Evolutionary conservation across 37 sponge, comb jelly and placozoan genomes (phyloP), one percentile per base, ranked within the genome.

Genomic region (Cliona cf. orientalis): DNA sequence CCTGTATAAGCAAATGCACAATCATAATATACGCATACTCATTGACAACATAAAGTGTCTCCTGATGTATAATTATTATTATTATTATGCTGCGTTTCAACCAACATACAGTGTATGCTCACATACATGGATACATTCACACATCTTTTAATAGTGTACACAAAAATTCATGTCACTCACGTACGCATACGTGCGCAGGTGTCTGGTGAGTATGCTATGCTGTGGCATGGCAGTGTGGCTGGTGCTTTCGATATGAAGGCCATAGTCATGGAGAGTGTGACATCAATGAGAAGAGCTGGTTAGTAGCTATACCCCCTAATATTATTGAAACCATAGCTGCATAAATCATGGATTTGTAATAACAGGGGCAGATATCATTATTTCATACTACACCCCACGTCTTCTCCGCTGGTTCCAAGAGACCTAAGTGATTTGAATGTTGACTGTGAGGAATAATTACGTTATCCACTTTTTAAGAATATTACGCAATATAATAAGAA

Each of bases 171-270:
- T n/a, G n/a, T n/a, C n/a, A n/a, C 34, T 12, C 12, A 12, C 31
- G 11, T 64, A 71, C 19, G 23, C 26, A n/a, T n/a, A n/a, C n/a
- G n/a, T n/a, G n/a, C n/a, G n/a, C 41, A 90, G 83, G 95, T 94
- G 55, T 97, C 97, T 75, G 97, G 97, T 14, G 97, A 97, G 69
- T 97, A 93, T 86, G 97, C 95, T 4, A 97, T 97, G 97, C 74
- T 97, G 23, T 84, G 87, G 60, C 91, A 94, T 76, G 91, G 89
- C 21, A 86, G 87, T 55, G 11, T 64, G 22, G 95, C 91, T 33
- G 91, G 91, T 6, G 95, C 95, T n/a, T 91, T 94, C 79, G 49
- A 76, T 55, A 39, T 94, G 64, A 90, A 91, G 66, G 66, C 85
- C 7, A 80, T 89, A 58, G 89, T 97, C 22, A 34, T 88, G 81